A percentile compares a stretch with the other conserved stretches of the same genome.
phyloP scores from a whole-genome alignment of 2,797 vertebrate species.

The Gallinago solitaria region DNA sequence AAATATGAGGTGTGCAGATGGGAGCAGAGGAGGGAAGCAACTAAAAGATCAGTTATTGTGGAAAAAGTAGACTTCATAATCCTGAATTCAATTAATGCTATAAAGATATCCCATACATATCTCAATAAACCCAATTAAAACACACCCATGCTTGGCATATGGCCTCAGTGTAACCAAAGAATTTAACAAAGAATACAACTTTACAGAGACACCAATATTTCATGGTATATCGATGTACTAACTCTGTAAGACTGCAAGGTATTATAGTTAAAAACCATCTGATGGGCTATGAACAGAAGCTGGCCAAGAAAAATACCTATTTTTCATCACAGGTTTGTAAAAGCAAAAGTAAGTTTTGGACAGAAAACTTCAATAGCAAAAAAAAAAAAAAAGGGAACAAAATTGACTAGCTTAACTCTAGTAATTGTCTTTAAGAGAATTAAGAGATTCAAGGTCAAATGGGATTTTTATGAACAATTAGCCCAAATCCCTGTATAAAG shows the following conservation, averaged over 20 bases:
- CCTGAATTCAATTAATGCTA: neutral
- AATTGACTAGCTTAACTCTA: neutral
- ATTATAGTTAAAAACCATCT: neutral
- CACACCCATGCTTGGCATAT: neutral
- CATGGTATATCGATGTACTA: neutral
- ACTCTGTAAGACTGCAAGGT: neutral
- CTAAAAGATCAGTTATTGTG: neutral
- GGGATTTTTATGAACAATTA: constrained; percentile 32
- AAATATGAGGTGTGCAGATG: neutral
- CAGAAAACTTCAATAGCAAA: neutral
- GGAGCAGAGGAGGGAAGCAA: neutral
- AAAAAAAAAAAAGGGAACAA: neutral
- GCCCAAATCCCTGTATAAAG: neutral
- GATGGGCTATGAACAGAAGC: neutral
- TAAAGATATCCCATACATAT: neutral
- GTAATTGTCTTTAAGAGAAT: neutral
- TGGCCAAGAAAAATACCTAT: neutral
- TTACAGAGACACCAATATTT: neutral
- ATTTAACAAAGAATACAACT: neutral
- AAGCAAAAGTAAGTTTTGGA: neutral
- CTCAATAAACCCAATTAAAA: neutral
- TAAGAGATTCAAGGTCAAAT: constrained; percentile 20
- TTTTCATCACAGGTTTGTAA: neutral
- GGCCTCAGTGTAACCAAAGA: neutral
- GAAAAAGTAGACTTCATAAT: neutral